These are phyloP conservation scores for Hydractinia symbiolongicarpus DNA, from an alignment of 30 jellyfish, hydroid and myxozoan species.

Conservation along the genomic window DNA sequence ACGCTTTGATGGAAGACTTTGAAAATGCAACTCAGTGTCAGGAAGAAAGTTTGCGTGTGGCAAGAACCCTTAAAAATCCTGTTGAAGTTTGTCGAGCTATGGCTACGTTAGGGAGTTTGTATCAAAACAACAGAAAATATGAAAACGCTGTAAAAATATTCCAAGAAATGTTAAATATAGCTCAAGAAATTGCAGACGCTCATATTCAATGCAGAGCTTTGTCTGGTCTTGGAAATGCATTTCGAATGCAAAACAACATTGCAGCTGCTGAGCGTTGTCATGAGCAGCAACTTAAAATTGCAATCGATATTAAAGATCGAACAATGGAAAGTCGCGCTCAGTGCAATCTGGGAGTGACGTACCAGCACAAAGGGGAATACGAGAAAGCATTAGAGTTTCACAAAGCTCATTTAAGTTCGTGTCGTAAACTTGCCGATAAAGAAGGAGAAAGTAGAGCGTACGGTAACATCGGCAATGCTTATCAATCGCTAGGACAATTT, in stretches of 20 bases:
- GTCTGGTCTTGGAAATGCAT: conserved; percentile 85
- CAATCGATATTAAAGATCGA: conserved; percentile 54
- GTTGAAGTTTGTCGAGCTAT: conserved; percentile 51
- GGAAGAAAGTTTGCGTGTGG: conserved; percentile 47
- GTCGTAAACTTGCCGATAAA: conserved; percentile 69
- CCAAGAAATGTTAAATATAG: conserved; percentile 50
- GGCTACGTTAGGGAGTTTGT: conserved; percentile 63
- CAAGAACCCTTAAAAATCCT: conserved; percentile 38
- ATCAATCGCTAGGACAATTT: conserved; percentile 75
- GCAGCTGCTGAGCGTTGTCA: conserved; percentile 74
- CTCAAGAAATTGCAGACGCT: conserved; percentile 39
- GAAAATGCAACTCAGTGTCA: conserved; percentile 68
- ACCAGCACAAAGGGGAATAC: conserved; percentile 73
- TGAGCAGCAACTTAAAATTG: conserved; percentile 62
- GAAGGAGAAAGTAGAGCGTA: conserved; percentile 95
- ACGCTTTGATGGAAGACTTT: conserved; percentile 78
- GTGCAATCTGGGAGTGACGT: conserved; percentile 77
- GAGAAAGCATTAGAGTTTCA: conserved; percentile 79
- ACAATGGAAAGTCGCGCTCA: conserved; percentile 84
- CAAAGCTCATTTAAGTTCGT: conserved; percentile 61
- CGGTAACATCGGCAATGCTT: conserved; percentile 96
- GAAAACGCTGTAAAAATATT: conserved; percentile 52
- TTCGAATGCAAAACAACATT: conserved; percentile 58
- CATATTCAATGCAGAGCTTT: conserved; percentile 65
- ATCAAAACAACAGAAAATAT: conserved; percentile 54